Base-by-base conservation (phyloP, 1,140 invertebrate genomes). In the Drosophila pruinosa region DNA sequence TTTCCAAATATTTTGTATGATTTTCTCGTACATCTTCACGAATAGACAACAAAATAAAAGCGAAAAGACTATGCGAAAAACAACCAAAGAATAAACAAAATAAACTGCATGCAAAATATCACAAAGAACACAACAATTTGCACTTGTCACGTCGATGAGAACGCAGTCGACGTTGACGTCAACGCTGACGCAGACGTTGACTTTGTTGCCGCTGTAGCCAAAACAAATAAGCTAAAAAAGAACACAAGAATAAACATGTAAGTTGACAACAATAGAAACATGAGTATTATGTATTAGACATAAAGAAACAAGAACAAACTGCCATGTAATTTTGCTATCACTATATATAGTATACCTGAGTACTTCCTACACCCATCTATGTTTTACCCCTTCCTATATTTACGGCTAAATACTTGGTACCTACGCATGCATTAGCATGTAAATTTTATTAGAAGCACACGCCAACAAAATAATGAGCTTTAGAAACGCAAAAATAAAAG, bases 131-230 rank as follows among this genome's bases (percentile, higher is more conserved):
- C 43, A 24, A 22, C 43, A 47, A 14, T 28, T 52, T 57, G 41
- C 63, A 85, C 72, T 76, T 79, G 69, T 52, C 72, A 65, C 47
- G 43, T 38, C 43, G 41, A 22, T 34, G 56, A n/a, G n/a, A n/a
- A n/a, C 6, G 34, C 1, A 10, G 48, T 15, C 38, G 36, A 28
- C 52, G 21, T 24, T 12, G 22, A 31, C 19, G 64, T 28, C 12
- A 39, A 45, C 57, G 38, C 41, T 19, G 38, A 34, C 56, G 41
- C n/a, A 7, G 28, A 31, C 28, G 31, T 6, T 0, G 31, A 34
- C 31, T 10, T 26, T 26, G 22, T 26, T 24, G 41, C 22, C 26
- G 41, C 17, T n/a, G 19, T 19, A 17, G 57, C 36, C 38, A 58
- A 26, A 41, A 28, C 39, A 68, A 54, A 50, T 36, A 45, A 62